These are phyloP conservation scores for Cantharis nigra DNA, from an alignment of 2,888 invertebrate genomes.

Conservation along the genomic window DNA sequence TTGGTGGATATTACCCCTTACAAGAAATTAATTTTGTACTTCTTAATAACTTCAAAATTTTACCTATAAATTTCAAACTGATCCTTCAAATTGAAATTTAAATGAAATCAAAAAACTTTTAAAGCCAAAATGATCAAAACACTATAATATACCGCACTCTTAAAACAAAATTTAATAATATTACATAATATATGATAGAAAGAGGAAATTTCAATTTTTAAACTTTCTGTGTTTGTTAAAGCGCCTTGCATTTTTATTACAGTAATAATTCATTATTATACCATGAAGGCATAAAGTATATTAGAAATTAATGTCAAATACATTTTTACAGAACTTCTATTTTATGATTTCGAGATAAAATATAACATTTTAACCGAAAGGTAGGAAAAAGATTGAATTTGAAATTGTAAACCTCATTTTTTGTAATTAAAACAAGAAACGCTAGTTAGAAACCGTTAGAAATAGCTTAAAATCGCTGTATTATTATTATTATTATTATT, in stretches of 20 bases:
- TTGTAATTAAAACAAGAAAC: neutral
- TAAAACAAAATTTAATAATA: too few relatives aligned
- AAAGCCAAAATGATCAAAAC: too few relatives aligned
- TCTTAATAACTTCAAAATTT: too few relatives aligned
- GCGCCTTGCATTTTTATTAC: neutral
- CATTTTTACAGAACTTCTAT: neutral
- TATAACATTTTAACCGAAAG: neutral
- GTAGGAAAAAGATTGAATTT: neutral
- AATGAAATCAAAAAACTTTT: too few relatives aligned
- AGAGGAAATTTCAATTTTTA: neutral
- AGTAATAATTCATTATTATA: neutral
- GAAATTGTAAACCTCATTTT: neutral
- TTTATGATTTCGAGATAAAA: neutral
- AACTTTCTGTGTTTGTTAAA: neutral
- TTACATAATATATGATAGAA: neutral
- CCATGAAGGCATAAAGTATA: neutral
- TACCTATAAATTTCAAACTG: too few relatives aligned
- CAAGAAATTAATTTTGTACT: too few relatives aligned
- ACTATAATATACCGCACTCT: too few relatives aligned
- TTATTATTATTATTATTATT: neutral
- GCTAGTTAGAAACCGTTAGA: neutral
- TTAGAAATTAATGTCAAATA: neutral
- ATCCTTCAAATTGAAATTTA: too few relatives aligned
- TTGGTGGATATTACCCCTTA: too few relatives aligned
- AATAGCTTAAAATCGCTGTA: neutral